A percentile compares a stretch with the other conserved stretches of the same genome.
phyloP scores from a whole-genome alignment of 1,140 invertebrate species.

The Ips typographus region DNA sequence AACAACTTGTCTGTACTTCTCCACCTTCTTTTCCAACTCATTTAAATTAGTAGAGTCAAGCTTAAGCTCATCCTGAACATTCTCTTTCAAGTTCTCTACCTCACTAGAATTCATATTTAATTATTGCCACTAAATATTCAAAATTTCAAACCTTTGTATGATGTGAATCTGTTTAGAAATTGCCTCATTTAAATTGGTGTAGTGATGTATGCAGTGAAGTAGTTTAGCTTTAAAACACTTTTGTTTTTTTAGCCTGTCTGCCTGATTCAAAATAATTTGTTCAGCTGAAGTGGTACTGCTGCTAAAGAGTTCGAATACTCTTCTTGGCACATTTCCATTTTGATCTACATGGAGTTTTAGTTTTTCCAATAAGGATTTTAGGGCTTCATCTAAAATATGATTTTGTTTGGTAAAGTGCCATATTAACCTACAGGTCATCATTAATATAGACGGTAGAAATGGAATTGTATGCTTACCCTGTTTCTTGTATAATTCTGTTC shows the following conservation, averaged over 20 bases:
- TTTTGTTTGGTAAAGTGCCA: neutral
- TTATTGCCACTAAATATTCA: neutral
- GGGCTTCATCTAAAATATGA: constrained; percentile 32
- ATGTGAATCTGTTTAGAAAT: constrained; percentile 35
- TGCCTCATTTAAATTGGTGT: constrained; percentile 40
- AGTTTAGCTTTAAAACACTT: constrained; percentile 39
- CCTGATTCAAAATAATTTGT: constrained; percentile 22
- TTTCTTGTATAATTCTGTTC: constrained; percentile 37
- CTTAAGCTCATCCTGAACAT: constrained; percentile 18
- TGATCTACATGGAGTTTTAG: constrained; percentile 20
- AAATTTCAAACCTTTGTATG: constrained; percentile 35
- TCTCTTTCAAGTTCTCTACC: constrained; percentile 24
- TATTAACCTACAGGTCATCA: neutral
- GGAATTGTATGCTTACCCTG: constrained; percentile 38
- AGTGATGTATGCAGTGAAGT: constrained; percentile 41
- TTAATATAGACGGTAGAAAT: too few species aligned
- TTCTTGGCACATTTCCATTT: constrained; percentile 7
- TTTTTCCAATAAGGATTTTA: constrained; percentile 35
- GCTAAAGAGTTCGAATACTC: too few species aligned
- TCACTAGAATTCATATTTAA: constrained; percentile 27
- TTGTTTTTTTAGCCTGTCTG: constrained; percentile 39
- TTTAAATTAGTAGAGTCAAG: constrained; percentile 27
- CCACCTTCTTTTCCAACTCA: constrained; percentile 43
- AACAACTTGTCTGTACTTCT: constrained; percentile 45
- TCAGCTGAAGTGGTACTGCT: neutral